Base-by-base conservation (phyloP, 1,140 invertebrate genomes). In the Telenomus remus region DNA sequence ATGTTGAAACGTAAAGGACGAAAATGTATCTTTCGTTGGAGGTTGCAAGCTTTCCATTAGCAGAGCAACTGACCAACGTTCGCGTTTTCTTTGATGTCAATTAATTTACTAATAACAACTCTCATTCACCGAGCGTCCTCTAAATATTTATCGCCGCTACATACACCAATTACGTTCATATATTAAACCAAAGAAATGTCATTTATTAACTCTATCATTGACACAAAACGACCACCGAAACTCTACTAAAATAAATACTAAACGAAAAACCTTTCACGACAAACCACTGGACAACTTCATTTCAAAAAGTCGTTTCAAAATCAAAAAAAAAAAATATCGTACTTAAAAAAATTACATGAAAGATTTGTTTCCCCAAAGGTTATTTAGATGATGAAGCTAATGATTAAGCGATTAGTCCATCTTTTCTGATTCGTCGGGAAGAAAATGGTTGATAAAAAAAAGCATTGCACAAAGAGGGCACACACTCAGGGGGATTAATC, bases 101-200 rank as follows among this genome's bases (percentile, higher is more conserved):
- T 86, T 87, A 87, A 87, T 87, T 87, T 87, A 84, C 86, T 87
- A 86, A 87, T 87, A 86, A 87, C 86, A 84, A 85, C 80, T 69
- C 50, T 65, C 75, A 71, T 78, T 65, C 78, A 78, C 60, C 72
- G 42, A 59, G 66, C 54, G 44, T 77, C 83, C 82, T 85, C 84
- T 84, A 87, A 86, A 87, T 87, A 86, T 86, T 87, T 87, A 85
- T 86, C 82, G 80, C 81, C 78, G 59, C 80, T 83, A 85, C 81
- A 81, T 79, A 79, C 78, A 79, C 82, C 75, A 73, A 84, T 76
- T 81, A 80, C 63, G 66, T 63, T 77, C 81, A 44, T 76, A 63
- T 82, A 68, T 82, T 81, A 84, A 81, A 76, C 76, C 79, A 78
- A 70, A 78, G 76, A 49, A 43, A 70, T 35, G 13, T 43, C 51